Percentiles rank a stretch among this genome's conserved stretches.
These are phyloP conservation scores for Chiloscyllium plagiosum DNA, from an alignment of 2,113 vertebrate genomes.

Conservation along the genomic window DNA sequence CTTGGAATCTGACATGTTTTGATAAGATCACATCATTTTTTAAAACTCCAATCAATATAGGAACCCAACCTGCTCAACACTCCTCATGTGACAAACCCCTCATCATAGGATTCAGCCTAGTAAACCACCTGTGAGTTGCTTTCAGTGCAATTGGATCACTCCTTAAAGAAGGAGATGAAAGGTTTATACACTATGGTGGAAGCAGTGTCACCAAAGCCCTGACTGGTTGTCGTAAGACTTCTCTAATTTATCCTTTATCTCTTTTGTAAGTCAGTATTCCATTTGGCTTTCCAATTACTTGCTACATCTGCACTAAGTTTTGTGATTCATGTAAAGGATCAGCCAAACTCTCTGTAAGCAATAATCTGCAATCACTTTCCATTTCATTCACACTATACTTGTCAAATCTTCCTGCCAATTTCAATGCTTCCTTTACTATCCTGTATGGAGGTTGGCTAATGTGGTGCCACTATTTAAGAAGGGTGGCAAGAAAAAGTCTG, in stretches of 20 bases:
- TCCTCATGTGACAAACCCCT: not conserved
- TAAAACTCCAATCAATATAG: not conserved
- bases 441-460: too few species aligned
- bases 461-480: too few species aligned
- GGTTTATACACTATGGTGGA: not conserved
- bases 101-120: too few species aligned
- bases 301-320: not conserved
- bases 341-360: not conserved
- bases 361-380: not conserved
- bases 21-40: not conserved
- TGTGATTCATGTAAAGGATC: too few species aligned
- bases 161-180: not conserved
- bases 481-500: too few species aligned
- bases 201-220: not conserved
- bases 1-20: not conserved
- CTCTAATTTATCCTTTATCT: not conserved
- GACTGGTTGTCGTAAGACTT: not conserved
- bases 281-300: not conserved
- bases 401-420: not conserved
- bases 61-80: not conserved
- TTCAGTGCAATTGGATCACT: not conserved
- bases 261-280: not conserved
- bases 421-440: not conserved
- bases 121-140: not conserved
- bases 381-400: not conserved